Base-by-base conservation (phyloP, 1,140 invertebrate genomes). In the Holcopasites calliopsidis region DNA sequence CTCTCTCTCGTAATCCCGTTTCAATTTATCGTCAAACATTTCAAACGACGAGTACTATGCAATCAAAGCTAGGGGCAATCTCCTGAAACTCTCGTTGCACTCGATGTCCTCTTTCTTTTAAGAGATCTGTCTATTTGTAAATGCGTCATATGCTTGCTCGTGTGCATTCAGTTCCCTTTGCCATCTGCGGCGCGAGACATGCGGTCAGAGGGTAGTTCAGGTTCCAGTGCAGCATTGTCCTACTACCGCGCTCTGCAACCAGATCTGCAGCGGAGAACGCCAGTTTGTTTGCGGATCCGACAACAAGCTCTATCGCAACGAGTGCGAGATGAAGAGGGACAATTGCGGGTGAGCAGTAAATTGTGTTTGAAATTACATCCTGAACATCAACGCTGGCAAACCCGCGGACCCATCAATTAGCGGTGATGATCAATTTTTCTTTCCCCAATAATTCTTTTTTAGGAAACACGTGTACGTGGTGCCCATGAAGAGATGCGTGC, bases 251-350 rank as follows among this genome's bases (percentile, higher is more conserved):
- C 93, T 95, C 13, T 98, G 96, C 91, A 95, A 97, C 82, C 93
- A 95, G 52, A 93, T 95, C 81, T 96, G 95, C 85, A 92, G 93
- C 68, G 94, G 95, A 28, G 94, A 95, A 16, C 93, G 94, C 60
- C 93, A 95, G 74, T 97, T 96, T 83, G 97, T 98, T 52, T 99
- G 98, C 89, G 97, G 96, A 31, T 98, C 96, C 7, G 97, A 99
- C 88, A 97, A 96, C 87, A 95, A 96, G 86, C 96, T 98, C 81
- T 99, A 99, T 92, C 94, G 95, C 81, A 98, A 97, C 89, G 95
- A 97, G 89, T 99, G 98, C 87, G 95, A 97, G 88, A 98, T 99
- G 97, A 96, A 96, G 88, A 94, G 95, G 86, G 94, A 96, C 88
- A 98, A 98, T 90, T 98, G 97, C 91, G 97, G 97, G 96, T 96